These are phyloP conservation scores for Leiothrix lutea DNA, from an alignment of 2,113 vertebrate species.

Conservation along the genomic window DNA sequence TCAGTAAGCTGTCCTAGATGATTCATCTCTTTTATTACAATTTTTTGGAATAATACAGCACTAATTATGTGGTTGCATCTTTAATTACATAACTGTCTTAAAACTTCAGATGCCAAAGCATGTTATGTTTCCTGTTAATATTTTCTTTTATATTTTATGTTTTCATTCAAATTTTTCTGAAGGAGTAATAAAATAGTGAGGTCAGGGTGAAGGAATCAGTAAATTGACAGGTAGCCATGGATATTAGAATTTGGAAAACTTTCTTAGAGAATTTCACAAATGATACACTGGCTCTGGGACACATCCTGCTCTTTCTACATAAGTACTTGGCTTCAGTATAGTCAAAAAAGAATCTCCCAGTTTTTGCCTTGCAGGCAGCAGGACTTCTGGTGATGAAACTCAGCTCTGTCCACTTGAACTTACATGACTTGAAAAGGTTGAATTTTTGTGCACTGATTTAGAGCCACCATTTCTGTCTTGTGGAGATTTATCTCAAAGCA, in stretches of 20 bases:
- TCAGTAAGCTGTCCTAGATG: not conserved
- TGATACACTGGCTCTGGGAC: not conserved
- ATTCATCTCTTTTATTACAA: not conserved
- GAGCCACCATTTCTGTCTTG: not conserved
- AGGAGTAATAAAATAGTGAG: not conserved
- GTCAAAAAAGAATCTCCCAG: not conserved
- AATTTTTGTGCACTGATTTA: not conserved
- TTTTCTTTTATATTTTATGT: not conserved
- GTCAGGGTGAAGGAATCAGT: not conserved
- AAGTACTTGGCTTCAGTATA: not conserved
- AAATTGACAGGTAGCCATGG: not conserved
- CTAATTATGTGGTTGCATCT: not conserved
- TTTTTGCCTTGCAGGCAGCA: not conserved
- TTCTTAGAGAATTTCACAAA: not conserved
- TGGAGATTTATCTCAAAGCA: not conserved
- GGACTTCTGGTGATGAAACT: not conserved
- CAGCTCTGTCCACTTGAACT: not conserved
- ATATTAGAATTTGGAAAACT: not conserved
- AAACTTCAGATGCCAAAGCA: not conserved
- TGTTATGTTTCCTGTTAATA: not conserved
- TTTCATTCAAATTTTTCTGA: not conserved
- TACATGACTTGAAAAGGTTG: not conserved
- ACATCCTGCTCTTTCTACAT: not conserved
- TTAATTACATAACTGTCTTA: not conserved
- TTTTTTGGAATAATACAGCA: not conserved